Evolutionary conservation across 2,113 vertebrate species (phyloP).

Genomic region (Triplophysa siluroides): DNA sequence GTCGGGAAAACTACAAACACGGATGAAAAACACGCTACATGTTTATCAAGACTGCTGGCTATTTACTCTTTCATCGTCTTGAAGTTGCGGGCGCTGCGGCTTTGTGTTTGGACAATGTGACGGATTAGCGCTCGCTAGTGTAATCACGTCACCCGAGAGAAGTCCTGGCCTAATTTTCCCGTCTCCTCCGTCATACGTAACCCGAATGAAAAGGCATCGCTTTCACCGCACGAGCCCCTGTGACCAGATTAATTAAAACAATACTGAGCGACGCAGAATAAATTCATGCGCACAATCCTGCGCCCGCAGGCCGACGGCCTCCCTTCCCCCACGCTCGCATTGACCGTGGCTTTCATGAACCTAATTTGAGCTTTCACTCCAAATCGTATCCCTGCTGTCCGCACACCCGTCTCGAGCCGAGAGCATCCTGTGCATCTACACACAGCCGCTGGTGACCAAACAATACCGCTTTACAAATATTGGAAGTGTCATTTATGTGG

Average conservation of each 20-base stretch:
- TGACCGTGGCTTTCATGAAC: constrained; percentile 21
- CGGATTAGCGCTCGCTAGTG: constrained; percentile 36
- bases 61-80: constrained; percentile 27
- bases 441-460: background rate
- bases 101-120: constrained; percentile 24
- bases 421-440: background rate
- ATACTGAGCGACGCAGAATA: constrained; percentile 37
- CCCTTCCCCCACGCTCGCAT: background rate
- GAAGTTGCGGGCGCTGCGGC: background rate
- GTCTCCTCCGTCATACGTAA: background rate
- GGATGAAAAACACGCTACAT: background rate
- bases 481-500: no score
- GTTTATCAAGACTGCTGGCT: constrained; percentile 3
- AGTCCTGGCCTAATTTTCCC: constrained; percentile 38
- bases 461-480: no score
- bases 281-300: constrained; percentile 38
- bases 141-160: constrained; percentile 48
- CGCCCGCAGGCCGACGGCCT: background rate
- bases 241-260: constrained; percentile 56
- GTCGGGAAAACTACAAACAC: background rate
- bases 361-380: constrained; percentile 41
- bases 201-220: constrained; percentile 43
- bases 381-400: constrained; percentile 40
- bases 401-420: constrained; percentile 5
- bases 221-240: constrained; percentile 37